Conservation (phyloP, 2,888 invertebrate species). For the Cynaeus angustus region DNA sequence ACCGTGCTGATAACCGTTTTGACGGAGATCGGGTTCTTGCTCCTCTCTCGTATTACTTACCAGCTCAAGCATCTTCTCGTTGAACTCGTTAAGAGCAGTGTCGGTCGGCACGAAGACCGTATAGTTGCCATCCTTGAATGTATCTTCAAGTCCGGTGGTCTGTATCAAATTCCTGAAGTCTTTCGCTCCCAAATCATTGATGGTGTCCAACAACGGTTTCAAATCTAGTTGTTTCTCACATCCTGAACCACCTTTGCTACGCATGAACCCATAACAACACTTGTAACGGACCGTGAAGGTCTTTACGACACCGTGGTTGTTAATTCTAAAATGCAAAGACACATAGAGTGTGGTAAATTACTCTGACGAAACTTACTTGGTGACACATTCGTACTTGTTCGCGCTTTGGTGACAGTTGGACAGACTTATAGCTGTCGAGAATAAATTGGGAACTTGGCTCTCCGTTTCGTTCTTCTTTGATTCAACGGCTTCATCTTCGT, state of each 20-base stretch:
- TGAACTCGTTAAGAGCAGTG: conserved; percentile 75
- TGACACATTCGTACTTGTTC: conserved; percentile 74
- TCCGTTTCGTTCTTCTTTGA: conserved; percentile 63
- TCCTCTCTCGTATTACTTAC: too few relatives aligned
- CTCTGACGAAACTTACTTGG: conserved; percentile 67
- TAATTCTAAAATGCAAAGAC: conserved; percentile 70
- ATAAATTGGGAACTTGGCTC: conserved; percentile 65
- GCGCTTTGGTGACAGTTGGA: conserved; percentile 72
- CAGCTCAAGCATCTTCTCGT: conserved; percentile 73
- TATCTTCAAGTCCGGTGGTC: conserved; percentile 72
- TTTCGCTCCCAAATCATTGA: conserved; percentile 75
- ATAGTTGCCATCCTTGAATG: conserved; percentile 73
- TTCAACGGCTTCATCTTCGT: conserved; percentile 60
- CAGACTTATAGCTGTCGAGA: conserved; percentile 71
- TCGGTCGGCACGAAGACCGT: conserved; percentile 80
- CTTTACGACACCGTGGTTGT: conserved; percentile 76
- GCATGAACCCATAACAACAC: conserved; percentile 80
- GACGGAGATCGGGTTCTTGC: too few relatives aligned
- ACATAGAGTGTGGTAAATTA: conserved; percentile 25
- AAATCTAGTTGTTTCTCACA: conserved; percentile 74
- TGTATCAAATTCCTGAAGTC: conserved; percentile 76
- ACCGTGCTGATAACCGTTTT: too few relatives aligned
- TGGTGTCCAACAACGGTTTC: conserved; percentile 74
- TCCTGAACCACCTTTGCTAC: conserved; percentile 64
- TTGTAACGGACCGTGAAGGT: conserved; percentile 78